Percentiles rank a stretch among this genome's conserved stretches.
phyloP scores from a whole-genome alignment of 2,888 invertebrate genomes.

The Pollenia amentaria region DNA sequence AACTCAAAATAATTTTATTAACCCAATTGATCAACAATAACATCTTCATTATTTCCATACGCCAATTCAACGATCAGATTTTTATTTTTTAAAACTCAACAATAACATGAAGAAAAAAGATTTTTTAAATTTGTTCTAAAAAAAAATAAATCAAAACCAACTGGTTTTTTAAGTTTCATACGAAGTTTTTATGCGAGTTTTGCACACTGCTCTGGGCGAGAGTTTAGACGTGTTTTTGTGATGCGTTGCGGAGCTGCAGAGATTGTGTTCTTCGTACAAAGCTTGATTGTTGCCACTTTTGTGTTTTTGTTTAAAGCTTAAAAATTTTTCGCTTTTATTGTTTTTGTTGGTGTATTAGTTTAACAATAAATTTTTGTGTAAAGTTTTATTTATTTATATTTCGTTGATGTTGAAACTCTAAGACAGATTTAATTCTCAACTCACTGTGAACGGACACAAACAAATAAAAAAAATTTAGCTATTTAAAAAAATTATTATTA shows the following conservation, averaged over 20 bases:
- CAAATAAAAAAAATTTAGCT: conserved; percentile 47
- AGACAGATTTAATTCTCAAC: conserved; percentile 76
- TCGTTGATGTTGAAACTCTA: conserved; percentile 74
- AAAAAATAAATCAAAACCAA: not conserved
- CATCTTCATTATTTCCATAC: too few species aligned
- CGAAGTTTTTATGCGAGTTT: conserved; percentile 27
- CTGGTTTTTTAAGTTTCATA: not conserved
- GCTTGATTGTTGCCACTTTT: conserved; percentile 66
- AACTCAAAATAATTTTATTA: too few species aligned
- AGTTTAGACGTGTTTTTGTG: conserved; percentile 1
- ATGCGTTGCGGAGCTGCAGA: not conserved
- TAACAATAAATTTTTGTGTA: conserved; percentile 32
- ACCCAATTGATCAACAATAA: too few species aligned
- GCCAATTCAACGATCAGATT: too few species aligned
- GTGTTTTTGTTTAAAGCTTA: conserved; percentile 67
- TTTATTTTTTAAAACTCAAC: too few species aligned
- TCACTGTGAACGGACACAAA: conserved; percentile 74
- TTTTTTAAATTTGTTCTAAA: not conserved
- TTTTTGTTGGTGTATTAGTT: conserved; percentile 38
- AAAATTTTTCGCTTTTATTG: conserved; percentile 61
- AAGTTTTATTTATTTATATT: conserved; percentile 76
- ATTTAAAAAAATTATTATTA: too few species aligned
- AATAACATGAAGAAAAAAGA: too few species aligned
- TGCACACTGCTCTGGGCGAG: conserved; percentile 23
- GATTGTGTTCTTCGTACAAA: conserved; percentile 16